A percentile compares a stretch with the other conserved stretches of the same genome.
phyloP scores from a whole-genome alignment of 2,113 vertebrate genomes.

The Atherinomorus stipes region DNA sequence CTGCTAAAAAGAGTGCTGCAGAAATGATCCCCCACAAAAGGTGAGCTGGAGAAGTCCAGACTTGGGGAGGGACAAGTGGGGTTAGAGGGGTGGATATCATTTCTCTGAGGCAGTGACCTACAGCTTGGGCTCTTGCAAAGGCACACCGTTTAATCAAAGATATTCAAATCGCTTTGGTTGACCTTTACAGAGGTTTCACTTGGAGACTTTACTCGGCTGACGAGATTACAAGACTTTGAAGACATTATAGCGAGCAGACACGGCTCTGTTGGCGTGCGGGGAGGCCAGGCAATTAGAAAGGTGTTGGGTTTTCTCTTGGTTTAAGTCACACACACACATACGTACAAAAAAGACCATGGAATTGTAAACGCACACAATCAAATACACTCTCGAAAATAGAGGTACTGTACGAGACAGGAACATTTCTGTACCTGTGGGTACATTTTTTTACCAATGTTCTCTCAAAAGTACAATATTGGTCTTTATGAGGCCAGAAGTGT shows the following conservation, averaged over 20 bases:
- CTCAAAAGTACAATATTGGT: no score
- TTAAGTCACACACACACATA: neutral
- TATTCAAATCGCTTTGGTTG: conserved; percentile 74
- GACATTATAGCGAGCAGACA: conserved; percentile 33
- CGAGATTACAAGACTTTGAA: conserved; percentile 62
- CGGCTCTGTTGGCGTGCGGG: conserved; percentile 6
- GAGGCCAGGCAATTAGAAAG: conserved; percentile 36
- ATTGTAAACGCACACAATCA: neutral
- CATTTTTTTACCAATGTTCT: no score
- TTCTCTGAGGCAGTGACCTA: conserved; percentile 71
- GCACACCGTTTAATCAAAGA: conserved; percentile 73
- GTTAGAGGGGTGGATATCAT: conserved; percentile 56
- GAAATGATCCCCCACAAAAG: conserved; percentile 34
- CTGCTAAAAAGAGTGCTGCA: conserved; percentile 25
- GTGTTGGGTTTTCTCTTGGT: neutral
- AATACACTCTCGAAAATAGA: no score
- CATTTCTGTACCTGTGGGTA: no score
- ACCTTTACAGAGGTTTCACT: conserved; percentile 71
- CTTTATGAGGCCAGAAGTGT: no score
- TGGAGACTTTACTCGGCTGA: conserved; percentile 44
- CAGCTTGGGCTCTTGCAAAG: conserved; percentile 51
- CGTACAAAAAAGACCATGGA: neutral
- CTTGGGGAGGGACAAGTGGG: conserved; percentile 43
- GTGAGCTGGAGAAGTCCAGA: conserved; percentile 18
- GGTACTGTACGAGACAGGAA: no score